Evolutionary conservation across 2,888 invertebrate species (phyloP), one percentile per base, ranked within the genome.

Genomic region (Caenorhabditis drosophilae): DNA sequence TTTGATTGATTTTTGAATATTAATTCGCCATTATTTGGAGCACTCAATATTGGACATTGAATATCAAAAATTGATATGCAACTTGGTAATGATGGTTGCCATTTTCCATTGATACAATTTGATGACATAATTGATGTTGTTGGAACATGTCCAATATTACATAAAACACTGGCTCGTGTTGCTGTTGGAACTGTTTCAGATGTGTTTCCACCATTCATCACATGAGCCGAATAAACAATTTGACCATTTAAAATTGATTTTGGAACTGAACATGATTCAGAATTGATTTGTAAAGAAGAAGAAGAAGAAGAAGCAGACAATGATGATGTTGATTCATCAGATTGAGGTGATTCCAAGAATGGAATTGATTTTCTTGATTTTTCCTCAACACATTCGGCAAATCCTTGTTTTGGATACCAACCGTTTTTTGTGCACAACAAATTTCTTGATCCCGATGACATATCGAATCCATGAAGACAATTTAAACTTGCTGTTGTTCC

Each of bases 401-500:
- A 47, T 18, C 52, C 58, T 25, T 31, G 49, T n/a, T 40, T 62
- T 12, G 73, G 73, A 44, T 73, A 58, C 73, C 73, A 73, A 11
- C 68, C 70, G 18, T 34, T 40, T 27, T 62, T 54, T n/a, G 73
- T 73, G 56, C 74, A 74, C 34, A 69, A 25, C 9, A 66, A 31
- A 23, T 38, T 57, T 22, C 61, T 59, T 12, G 45, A 35, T 11
- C 74, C 74, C 22, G 36, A 45, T 7, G 49, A 18, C 3, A 49
- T 51, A 1, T 31, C 57, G 27, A 25, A 70, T 36, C 74, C 75
- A 15, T 44, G 44, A 34, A 59, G 49, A 56, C 78, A 78, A 11
- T 60, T 42, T 0, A 78, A 51, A 1, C 53, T 59, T 0, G 71
- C 77, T 4, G 73, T 67, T 9, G 77, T 66, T 15, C 77, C 78